A percentile compares a stretch with the other conserved stretches of the same genome.
Evolutionary conservation across 1,140 invertebrate species (phyloP).

Genomic region (Aleiodes sp.): DNA sequence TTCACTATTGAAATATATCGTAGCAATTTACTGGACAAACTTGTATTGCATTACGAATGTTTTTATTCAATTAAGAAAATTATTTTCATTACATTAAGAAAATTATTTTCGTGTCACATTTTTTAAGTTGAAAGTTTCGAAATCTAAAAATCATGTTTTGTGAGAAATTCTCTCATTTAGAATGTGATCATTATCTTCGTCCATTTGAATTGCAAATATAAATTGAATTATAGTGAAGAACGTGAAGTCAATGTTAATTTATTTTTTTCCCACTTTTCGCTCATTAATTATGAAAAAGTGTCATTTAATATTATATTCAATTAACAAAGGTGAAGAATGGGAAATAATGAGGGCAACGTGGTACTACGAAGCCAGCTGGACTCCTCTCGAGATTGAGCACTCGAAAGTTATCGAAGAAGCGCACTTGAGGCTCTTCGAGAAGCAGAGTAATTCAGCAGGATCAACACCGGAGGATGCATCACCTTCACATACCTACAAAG

Average conservation of each 20-base stretch:
- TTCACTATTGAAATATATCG: conserved; percentile 22
- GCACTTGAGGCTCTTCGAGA: conserved; percentile 69
- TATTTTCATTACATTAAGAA: too few relatives aligned
- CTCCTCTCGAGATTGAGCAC: conserved; percentile 72
- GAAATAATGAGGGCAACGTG: conserved; percentile 74
- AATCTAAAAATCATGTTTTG: too few relatives aligned
- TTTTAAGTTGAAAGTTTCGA: too few relatives aligned
- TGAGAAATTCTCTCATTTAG: too few relatives aligned
- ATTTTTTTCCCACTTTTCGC: too few relatives aligned
- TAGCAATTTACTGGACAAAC: background rate
- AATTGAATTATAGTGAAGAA: too few relatives aligned
- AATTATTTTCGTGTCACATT: too few relatives aligned
- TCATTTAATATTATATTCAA: conserved; percentile 23
- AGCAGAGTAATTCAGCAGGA: conserved; percentile 50
- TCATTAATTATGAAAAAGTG: too few relatives aligned
- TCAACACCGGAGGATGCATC: conserved; percentile 46
- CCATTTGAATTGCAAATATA: too few relatives aligned
- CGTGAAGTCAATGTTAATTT: too few relatives aligned
- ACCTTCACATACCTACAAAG: conserved; percentile 59
- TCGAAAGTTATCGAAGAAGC: conserved; percentile 72
- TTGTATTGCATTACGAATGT: background rate
- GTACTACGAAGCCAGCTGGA: conserved; percentile 78
- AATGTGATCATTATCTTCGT: too few relatives aligned
- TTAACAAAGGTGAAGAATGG: conserved; percentile 67
- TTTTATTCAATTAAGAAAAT: background rate